Conservation (phyloP, 2,113 vertebrate genomes). For the Nettapus auritus region DNA sequence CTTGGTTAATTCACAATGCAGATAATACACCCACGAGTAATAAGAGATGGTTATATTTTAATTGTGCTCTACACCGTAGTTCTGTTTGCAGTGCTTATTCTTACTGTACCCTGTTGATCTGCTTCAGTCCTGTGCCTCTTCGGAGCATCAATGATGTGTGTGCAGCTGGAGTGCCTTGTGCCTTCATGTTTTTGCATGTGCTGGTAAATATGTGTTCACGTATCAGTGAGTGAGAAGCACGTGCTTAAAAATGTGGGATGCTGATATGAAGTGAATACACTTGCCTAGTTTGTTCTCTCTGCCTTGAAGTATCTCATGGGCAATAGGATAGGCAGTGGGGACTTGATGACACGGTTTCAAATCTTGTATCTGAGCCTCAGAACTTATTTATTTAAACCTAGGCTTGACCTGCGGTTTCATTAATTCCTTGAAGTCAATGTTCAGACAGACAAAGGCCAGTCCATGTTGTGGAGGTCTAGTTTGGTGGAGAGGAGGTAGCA, state of each 20-base stretch:
- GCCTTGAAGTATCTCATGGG: background rate
- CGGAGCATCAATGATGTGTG: background rate
- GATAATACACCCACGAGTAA: background rate
- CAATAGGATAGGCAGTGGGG: background rate
- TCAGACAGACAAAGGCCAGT: background rate
- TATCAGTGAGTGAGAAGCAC: background rate
- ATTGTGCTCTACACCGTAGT: background rate
- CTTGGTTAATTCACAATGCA: constrained; percentile 30
- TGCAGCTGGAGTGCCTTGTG: background rate
- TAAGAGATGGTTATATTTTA: constrained; percentile 17
- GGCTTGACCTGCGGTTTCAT: background rate
- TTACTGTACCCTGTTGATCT: background rate
- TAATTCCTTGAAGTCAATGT: background rate
- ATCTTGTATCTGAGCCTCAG: background rate
- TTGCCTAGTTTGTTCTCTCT: background rate
- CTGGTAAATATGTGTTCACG: background rate
- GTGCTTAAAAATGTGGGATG: background rate
- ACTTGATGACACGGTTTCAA: background rate
- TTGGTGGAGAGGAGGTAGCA: background rate
- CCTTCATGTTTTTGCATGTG: background rate
- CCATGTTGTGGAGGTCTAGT: background rate
- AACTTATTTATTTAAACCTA: background rate
- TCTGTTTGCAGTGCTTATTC: background rate
- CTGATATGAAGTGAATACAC: background rate
- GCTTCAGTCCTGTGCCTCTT: background rate